Conservation (phyloP, 53 echinoderm and acorn worm genomes). For the Stichopus horrens region DNA sequence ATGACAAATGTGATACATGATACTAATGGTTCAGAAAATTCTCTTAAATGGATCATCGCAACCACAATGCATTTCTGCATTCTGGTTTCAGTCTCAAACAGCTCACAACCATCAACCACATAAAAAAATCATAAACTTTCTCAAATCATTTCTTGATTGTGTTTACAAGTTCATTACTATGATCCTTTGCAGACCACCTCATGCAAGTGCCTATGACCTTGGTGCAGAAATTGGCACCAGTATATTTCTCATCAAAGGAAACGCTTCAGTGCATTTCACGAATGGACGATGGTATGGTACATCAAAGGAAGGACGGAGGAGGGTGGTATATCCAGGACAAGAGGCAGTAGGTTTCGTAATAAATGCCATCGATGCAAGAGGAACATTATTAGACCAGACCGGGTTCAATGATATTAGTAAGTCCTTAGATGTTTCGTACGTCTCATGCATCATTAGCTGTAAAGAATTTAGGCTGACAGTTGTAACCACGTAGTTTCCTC, state of each 20-base stretch:
- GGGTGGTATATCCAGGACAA: constrained; percentile 13
- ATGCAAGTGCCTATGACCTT: neutral
- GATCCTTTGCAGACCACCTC: constrained; percentile 1
- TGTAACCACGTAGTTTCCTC: too few species aligned
- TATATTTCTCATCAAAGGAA: constrained; percentile 62
- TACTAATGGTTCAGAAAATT: too few species aligned
- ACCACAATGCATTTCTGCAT: too few species aligned
- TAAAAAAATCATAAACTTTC: too few species aligned
- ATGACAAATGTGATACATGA: too few species aligned
- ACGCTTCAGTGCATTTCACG: constrained; percentile 79
- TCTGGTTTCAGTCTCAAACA: too few species aligned
- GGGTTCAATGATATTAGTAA: constrained; percentile 77
- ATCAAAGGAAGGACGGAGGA: constrained; percentile 29
- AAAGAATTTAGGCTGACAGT: too few species aligned
- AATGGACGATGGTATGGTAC: constrained; percentile 80
- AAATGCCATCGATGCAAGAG: constrained; percentile 77
- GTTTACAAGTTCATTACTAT: neutral
- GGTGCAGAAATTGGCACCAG: constrained; percentile 62
- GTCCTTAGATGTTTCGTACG: constrained; percentile 2
- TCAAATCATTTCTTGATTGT: neutral
- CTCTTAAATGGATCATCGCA: too few species aligned
- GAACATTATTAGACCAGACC: constrained; percentile 63
- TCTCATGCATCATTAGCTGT: too few species aligned
- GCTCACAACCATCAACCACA: too few species aligned
- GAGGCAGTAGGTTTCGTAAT: constrained; percentile 58